Evolutionary conservation across 2,113 vertebrate genomes (phyloP), one percentile per base, ranked within the genome.

Genomic region (Promerops cafer): DNA sequence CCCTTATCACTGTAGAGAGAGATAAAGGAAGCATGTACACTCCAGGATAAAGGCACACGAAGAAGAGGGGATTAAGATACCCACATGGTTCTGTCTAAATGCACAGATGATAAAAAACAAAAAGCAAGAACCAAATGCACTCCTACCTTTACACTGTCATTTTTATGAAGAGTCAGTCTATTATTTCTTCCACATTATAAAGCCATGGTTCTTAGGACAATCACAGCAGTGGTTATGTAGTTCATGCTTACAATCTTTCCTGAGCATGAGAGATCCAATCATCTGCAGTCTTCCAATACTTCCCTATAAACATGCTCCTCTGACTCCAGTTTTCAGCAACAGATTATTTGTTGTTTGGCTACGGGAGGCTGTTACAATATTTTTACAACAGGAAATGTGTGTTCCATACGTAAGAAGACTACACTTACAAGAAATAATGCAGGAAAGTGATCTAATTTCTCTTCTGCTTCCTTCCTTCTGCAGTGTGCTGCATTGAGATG

Each of bases 391-490:
- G 93, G 93, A 96, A 97, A 94, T 56, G 87, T 94, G 93, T 89
- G 84, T 84, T 94, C 95, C 94, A 84, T 79, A 89, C 19, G 2
- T 84, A 96, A 92, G 83, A 93, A 44, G 61, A 91, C 52, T 75
- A 57, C 70, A 61, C 78, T 94, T 93, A 88, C 50, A 83, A 96
- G 90, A 96, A 96, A 70, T 88, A 95, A 95, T 52, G 78, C 78
- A 90, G 75, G 70, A 97, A 95, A 95, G 66, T 88, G 90, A 93
- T 95, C 96, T 96, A 90, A 90, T 94, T 96, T 90, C 91, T 96
- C 47, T 90, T 80, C 66, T 80, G 79, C 66, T 96, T 96, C 92
- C 93, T 97, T 97, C 93, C 91, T 96, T 86, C 84, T 95, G 84
- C 87, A 95, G 71, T 3, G 31, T 91, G 50, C 66, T 87, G 59